Conservation (phyloP, 2,797 vertebrate species). For the Hephaestus fuliginosus region DNA sequence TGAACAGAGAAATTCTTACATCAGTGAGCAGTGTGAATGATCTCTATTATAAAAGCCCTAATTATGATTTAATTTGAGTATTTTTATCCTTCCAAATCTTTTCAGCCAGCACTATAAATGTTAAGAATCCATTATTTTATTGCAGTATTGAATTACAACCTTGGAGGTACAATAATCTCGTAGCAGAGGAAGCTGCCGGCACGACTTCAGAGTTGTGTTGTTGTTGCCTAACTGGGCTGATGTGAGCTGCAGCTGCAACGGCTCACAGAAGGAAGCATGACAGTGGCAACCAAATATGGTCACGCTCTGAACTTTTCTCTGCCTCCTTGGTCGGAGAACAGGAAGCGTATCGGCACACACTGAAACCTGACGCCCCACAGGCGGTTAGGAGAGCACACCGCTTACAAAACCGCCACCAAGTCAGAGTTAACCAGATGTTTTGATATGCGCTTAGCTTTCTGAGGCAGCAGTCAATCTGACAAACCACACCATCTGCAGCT, state of each 20-base stretch:
- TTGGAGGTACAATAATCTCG: background rate
- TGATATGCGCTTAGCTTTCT: slow-evolving; percentile 3
- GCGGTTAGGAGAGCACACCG: slow-evolving; percentile 22
- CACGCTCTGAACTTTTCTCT: slow-evolving; percentile 26
- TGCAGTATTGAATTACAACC: background rate
- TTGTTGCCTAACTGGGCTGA: slow-evolving; percentile 35
- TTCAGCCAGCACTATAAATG: background rate
- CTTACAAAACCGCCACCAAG: slow-evolving; percentile 24
- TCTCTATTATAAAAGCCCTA: background rate
- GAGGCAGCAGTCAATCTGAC: slow-evolving; percentile 3
- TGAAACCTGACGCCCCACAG: slow-evolving; percentile 18
- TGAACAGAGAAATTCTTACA: slow-evolving; percentile 18
- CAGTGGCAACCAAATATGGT: slow-evolving; percentile 72
- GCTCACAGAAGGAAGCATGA: slow-evolving; percentile 55
- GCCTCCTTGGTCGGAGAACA: background rate
- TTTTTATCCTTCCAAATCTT: slow-evolving; percentile 11
- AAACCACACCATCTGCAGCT: slow-evolving; percentile 28
- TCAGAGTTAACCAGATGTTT: slow-evolving; percentile 48
- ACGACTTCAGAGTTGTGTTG: slow-evolving; percentile 25
- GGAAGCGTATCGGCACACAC: background rate
- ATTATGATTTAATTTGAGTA: background rate
- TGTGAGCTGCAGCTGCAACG: slow-evolving; percentile 67
- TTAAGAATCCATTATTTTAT: background rate
- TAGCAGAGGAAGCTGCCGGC: slow-evolving; percentile 49
- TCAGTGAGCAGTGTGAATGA: background rate